phyloP scores from a whole-genome alignment of 2,797 vertebrate genomes.

The Halcyon smyrnensis region DNA sequence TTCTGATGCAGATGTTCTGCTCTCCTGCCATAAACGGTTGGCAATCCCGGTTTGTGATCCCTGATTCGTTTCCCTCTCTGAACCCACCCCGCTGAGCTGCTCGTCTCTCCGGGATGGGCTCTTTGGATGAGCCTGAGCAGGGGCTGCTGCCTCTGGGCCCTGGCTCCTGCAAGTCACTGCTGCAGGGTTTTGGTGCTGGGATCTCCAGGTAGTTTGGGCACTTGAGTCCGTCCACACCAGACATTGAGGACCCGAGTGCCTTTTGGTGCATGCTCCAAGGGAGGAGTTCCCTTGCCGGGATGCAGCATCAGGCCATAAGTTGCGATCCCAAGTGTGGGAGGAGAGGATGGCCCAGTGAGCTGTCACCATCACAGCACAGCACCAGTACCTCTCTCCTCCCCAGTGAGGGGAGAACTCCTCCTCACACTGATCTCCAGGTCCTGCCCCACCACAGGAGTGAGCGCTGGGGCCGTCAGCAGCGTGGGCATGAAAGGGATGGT shows the following conservation, averaged over 20 bases:
- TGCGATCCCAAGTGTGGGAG: neutral
- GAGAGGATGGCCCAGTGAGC: neutral
- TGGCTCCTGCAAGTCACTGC: accelerated
- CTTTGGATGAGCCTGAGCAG: neutral
- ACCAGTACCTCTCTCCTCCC: neutral
- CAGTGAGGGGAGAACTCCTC: neutral
- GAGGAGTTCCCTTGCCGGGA: neutral
- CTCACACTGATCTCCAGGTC: neutral
- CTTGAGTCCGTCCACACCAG: neutral
- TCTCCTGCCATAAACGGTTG: neutral
- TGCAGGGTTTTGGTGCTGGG: neutral
- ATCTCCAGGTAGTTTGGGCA: neutral
- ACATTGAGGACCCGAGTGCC: accelerated
- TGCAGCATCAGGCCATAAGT: neutral
- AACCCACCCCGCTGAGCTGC: accelerated
- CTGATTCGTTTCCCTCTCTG: neutral
- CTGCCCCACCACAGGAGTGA: neutral
- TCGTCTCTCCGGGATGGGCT: neutral
- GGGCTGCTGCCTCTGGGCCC: neutral
- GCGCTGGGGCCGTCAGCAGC: neutral
- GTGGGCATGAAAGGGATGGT: neutral
- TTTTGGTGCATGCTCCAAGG: accelerated
- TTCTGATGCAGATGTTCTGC: neutral
- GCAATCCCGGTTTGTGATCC: neutral
- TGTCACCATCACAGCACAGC: neutral